Percentiles rank a stretch among this genome's conserved stretches.
These are phyloP conservation scores for Catharus ustulatus DNA, from an alignment of 2,797 vertebrate species.

Conservation along the genomic window DNA sequence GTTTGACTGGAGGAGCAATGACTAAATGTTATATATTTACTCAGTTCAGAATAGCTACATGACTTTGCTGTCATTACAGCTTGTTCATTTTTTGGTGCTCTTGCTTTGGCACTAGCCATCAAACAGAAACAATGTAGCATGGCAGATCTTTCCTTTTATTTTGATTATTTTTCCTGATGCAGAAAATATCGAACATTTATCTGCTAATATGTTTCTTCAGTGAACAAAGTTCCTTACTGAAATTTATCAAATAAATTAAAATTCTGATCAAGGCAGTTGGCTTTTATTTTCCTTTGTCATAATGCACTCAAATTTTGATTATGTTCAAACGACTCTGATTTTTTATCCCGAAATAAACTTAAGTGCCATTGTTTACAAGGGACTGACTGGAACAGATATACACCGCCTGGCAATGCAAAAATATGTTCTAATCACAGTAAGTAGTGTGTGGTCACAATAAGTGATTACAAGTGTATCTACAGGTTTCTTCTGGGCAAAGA, in stretches of 20 bases:
- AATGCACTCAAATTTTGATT: neutral
- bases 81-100: neutral
- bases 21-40: slow-evolving; percentile 1
- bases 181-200: accelerated
- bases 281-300: neutral
- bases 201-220: neutral
- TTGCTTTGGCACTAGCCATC: neutral
- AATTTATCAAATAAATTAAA: neutral
- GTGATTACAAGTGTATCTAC: neutral
- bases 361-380: neutral
- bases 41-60: neutral
- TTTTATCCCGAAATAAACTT: slow-evolving; percentile 31
- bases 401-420: neutral
- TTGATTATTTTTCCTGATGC: neutral
- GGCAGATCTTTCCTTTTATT: neutral
- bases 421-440: neutral
- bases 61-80: neutral
- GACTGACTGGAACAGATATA: neutral
- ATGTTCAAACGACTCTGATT: neutral
- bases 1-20: neutral
- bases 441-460: neutral
- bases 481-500: neutral
- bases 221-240: neutral
- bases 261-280: neutral
- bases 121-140: neutral